These are phyloP conservation scores for Phylloscopus trochilus DNA, from an alignment of 2,113 vertebrate species.

Conservation along the genomic window DNA sequence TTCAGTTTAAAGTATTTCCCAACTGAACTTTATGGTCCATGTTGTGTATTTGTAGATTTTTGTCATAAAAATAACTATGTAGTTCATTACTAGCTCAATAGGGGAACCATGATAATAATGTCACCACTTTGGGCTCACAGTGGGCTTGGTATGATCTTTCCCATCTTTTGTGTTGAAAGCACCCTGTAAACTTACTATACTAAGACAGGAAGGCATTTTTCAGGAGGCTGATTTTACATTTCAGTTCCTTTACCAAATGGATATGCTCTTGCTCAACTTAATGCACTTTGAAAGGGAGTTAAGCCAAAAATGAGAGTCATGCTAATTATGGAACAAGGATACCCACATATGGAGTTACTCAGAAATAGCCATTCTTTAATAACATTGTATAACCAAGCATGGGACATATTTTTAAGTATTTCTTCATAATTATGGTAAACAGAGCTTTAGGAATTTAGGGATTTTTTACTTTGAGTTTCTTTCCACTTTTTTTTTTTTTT, in stretches of 20 bases:
- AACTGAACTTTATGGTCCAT: background rate
- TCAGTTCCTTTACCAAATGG: background rate
- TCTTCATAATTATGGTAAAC: background rate
- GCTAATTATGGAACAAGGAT: background rate
- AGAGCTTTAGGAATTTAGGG: background rate
- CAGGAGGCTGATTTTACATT: background rate
- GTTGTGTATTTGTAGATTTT: background rate
- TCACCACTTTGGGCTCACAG: background rate
- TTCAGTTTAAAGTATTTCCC: background rate
- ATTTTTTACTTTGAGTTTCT: background rate
- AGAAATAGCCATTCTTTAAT: background rate
- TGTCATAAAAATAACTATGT: background rate
- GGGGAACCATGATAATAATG: background rate
- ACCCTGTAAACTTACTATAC: background rate
- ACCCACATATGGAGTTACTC: background rate
- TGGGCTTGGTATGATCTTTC: background rate
- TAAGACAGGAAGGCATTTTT: background rate
- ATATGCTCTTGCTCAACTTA: background rate
- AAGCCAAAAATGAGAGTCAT: background rate
- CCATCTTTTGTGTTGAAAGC: background rate
- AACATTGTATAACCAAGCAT: background rate
- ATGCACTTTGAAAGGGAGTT: background rate
- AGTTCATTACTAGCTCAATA: background rate
- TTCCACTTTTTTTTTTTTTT: background rate
- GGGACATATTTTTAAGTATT: background rate